A percentile compares a stretch with the other conserved stretches of the same genome.
These are phyloP conservation scores for Drosophila parabipectinata DNA, from an alignment of 1,140 invertebrate genomes.

Conservation along the genomic window DNA sequence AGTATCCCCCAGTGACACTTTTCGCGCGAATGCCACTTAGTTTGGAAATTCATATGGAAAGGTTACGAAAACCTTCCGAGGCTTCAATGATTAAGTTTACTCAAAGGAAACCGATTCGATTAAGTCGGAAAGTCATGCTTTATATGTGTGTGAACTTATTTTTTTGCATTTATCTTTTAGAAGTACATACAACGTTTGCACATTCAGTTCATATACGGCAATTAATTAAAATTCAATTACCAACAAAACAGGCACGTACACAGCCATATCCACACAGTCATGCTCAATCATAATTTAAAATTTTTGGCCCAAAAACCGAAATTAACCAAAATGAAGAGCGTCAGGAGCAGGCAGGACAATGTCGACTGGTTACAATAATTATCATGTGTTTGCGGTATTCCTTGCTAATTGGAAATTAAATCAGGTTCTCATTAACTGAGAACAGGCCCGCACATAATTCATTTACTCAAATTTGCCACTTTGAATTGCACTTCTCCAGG, in stretches of 20 bases:
- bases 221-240: conserved; percentile 68
- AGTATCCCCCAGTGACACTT: conserved; percentile 6
- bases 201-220: conserved; percentile 6
- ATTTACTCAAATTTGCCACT: conserved; percentile 25
- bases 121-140: no score
- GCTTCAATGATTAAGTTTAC: conserved; percentile 2
- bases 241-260: conserved; percentile 39
- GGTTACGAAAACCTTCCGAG: background rate
- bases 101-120: background rate
- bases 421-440: conserved; percentile 46
- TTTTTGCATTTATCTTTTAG: background rate
- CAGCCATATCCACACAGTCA: conserved; percentile 5
- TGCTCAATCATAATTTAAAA: conserved; percentile 62
- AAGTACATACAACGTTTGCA: background rate
- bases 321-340: conserved; percentile 21
- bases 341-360: conserved; percentile 2
- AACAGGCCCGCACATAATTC: conserved; percentile 11
- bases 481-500: conserved; percentile 23
- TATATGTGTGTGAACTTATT: no score
- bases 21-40: conserved; percentile 8
- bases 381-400: conserved; percentile 18
- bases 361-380: conserved; percentile 6
- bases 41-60: background rate
- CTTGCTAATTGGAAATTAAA: conserved; percentile 59
- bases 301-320: conserved; percentile 38